Evolutionary conservation across 2,888 invertebrate species (phyloP).

Genomic region (Synanthedon tipuliformis): DNA sequence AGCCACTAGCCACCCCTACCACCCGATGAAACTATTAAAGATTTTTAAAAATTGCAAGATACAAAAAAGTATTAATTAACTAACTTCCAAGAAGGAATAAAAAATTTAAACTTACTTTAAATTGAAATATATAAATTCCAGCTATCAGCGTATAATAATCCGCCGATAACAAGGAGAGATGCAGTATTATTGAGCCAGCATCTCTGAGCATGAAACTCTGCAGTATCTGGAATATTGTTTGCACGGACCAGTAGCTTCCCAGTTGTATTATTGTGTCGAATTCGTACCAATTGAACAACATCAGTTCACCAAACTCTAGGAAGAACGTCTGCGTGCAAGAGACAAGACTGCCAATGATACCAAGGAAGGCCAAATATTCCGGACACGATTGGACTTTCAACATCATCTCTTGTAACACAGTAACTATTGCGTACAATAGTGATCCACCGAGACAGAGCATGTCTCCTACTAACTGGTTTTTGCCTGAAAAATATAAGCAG

Average conservation of each 20-base stretch:
- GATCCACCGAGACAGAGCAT: constrained; percentile 84
- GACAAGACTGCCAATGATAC: constrained; percentile 82
- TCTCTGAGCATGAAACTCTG: constrained; percentile 80
- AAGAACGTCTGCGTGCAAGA: constrained; percentile 84
- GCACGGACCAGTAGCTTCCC: constrained; percentile 75
- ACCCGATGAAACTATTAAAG: too few relatives aligned
- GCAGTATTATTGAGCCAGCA: constrained; percentile 85
- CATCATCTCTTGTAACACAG: constrained; percentile 84
- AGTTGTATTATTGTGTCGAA: constrained; percentile 72
- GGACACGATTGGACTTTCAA: constrained; percentile 81
- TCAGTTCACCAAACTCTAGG: constrained; percentile 77
- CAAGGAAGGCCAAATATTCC: constrained; percentile 85
- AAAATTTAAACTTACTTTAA: constrained; percentile 70
- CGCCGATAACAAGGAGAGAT: constrained; percentile 83
- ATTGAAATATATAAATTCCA: constrained; percentile 83
- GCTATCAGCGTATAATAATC: constrained; percentile 87
- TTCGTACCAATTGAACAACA: constrained; percentile 78
- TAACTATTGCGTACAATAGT: constrained; percentile 81
- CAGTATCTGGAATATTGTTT: constrained; percentile 81
- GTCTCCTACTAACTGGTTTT: constrained; percentile 84
- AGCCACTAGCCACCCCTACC: too few relatives aligned
- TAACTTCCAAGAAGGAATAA: neutral
- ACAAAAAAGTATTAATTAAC: neutral
- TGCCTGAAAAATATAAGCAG: constrained; percentile 62
- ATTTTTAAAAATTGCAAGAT: too few relatives aligned